Evolutionary conservation across 2,888 invertebrate genomes (phyloP).

Genomic region (Cenopis cana): DNA sequence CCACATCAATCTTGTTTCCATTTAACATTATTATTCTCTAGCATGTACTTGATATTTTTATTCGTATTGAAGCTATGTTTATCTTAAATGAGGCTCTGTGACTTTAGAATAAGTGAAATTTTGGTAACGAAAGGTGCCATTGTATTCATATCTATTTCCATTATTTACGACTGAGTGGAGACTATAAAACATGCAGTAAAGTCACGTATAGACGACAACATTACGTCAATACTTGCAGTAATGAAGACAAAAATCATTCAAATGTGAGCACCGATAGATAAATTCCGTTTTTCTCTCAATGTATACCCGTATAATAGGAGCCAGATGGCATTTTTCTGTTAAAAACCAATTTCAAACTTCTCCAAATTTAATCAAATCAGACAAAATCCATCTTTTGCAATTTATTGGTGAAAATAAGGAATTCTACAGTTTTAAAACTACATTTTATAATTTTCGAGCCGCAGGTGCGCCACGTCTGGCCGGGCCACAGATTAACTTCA

Average conservation of each 20-base stretch:
- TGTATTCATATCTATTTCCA: neutral
- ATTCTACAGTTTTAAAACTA: neutral
- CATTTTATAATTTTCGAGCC: conserved; percentile 16
- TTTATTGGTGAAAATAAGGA: neutral
- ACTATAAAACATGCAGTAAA: neutral
- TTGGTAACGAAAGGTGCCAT: neutral
- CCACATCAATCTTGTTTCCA: conserved; percentile 1
- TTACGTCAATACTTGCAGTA: neutral
- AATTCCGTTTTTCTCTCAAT: neutral
- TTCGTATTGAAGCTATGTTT: neutral
- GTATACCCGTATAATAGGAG: neutral
- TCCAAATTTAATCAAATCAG: neutral
- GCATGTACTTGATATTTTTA: neutral
- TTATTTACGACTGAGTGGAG: neutral
- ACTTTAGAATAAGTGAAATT: neutral
- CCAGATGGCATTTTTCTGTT: neutral
- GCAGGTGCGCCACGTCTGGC: conserved; percentile 27
- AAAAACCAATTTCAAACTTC: conserved; percentile 4
- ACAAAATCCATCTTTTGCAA: neutral
- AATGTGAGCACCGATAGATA: neutral
- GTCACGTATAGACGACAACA: neutral
- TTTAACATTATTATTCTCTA: neutral
- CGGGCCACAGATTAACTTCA: conserved; percentile 30
- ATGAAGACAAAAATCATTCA: neutral
- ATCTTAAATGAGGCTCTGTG: conserved; percentile 3